Evolutionary conservation across 2,797 vertebrate species (phyloP).

Genomic region (Rhinatrema bivittatum): DNA sequence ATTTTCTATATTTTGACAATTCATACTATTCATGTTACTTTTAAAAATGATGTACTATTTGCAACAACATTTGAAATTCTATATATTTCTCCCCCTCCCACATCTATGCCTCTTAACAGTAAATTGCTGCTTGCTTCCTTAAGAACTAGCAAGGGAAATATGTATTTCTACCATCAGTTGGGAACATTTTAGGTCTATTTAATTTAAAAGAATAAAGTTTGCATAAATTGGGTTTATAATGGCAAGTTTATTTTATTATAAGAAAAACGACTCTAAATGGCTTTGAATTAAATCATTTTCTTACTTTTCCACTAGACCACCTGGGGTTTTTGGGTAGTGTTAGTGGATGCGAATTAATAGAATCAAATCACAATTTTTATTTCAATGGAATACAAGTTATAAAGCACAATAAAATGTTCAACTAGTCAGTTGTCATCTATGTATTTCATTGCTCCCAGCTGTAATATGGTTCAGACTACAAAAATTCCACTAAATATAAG

Average conservation of each 20-base stretch:
- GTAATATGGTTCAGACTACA: no score
- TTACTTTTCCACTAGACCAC: background rate
- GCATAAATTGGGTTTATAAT: background rate
- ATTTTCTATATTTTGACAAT: no score
- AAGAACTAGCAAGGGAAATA: slow-evolving; percentile 7
- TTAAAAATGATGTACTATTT: background rate
- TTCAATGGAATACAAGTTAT: no score
- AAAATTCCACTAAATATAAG: no score
- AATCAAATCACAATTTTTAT: no score
- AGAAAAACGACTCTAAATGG: background rate
- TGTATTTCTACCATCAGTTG: slow-evolving; percentile 1
- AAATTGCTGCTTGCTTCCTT: slow-evolving; percentile 1
- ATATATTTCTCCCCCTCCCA: background rate
- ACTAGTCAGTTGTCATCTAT: no score
- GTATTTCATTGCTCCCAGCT: no score
- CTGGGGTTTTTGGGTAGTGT: background rate
- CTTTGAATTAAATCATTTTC: background rate
- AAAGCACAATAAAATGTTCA: no score
- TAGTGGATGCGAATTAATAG: no score
- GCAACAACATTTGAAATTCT: slow-evolving; percentile 4
- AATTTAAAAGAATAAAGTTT: background rate
- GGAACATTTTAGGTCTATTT: background rate
- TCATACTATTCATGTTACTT: no score
- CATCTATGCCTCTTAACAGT: slow-evolving; percentile 2
- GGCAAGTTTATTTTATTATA: background rate